These are phyloP conservation scores for Peromyscus californicus DNA, from an alignment of 2,113 vertebrate genomes.

Conservation along the genomic window DNA sequence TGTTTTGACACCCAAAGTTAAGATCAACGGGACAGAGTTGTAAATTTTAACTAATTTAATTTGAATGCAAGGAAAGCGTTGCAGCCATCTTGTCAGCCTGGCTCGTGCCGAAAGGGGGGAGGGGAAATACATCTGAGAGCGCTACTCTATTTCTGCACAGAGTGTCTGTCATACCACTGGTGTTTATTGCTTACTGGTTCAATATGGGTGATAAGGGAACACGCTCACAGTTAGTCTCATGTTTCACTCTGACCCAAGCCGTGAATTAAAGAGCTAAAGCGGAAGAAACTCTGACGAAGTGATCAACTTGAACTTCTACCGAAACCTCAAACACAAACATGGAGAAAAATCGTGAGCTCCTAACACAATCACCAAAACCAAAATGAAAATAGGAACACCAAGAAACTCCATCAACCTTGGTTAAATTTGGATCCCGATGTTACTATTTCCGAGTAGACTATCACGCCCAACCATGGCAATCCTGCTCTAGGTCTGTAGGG, in stretches of 20 bases:
- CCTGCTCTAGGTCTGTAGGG: background rate
- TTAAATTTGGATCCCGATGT: conserved; percentile 52
- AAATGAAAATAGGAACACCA: background rate
- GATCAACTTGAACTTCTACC: background rate
- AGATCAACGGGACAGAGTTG: background rate
- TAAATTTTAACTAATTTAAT: conserved; percentile 28
- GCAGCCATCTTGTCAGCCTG: background rate
- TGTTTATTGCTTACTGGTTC: background rate
- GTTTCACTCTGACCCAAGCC: background rate
- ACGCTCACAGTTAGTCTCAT: conserved; percentile 17
- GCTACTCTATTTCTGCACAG: background rate
- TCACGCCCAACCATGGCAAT: background rate
- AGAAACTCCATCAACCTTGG: conserved; percentile 9
- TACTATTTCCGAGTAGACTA: conserved; percentile 56
- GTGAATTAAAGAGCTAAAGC: background rate
- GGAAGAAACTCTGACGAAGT: background rate
- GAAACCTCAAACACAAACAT: conserved; percentile 13
- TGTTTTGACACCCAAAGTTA: conserved; percentile 64
- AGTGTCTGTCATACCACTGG: background rate
- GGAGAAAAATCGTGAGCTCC: background rate
- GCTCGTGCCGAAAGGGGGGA: background rate
- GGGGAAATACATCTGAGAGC: background rate
- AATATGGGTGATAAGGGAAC: background rate
- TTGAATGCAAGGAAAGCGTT: conserved; percentile 30
- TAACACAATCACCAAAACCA: conserved; percentile 19